These are phyloP conservation scores for Portevinia maculata DNA, from an alignment of 2,888 invertebrate genomes.

Conservation along the genomic window DNA sequence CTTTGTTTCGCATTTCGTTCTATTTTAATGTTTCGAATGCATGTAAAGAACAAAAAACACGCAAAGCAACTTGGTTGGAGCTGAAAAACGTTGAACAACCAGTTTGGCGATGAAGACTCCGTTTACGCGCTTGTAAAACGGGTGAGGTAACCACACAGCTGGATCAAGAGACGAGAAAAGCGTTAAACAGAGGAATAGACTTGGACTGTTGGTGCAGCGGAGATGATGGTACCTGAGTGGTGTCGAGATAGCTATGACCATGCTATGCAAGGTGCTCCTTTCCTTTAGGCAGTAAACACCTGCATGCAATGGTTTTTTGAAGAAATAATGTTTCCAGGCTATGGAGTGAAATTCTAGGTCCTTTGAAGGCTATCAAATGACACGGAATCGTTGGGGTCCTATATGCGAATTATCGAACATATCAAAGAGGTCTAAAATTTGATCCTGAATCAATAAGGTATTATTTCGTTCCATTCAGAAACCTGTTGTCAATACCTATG, in stretches of 20 bases:
- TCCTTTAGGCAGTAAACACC: constrained; percentile 64
- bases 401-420: constrained; percentile 50
- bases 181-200: constrained; percentile 17
- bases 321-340: constrained; percentile 42
- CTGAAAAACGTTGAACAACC: constrained; percentile 64
- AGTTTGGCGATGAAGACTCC: constrained; percentile 50
- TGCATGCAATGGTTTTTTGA: constrained; percentile 61
- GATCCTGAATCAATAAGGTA: constrained; percentile 37
- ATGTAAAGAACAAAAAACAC: constrained; percentile 57
- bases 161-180: constrained; percentile 13
- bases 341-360: constrained; percentile 63
- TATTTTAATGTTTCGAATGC: constrained; percentile 71
- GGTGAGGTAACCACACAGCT: constrained; percentile 64
- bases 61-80: constrained; percentile 47
- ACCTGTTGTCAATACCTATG: constrained; percentile 39
- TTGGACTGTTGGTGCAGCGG: constrained; percentile 11
- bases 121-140: constrained; percentile 63
- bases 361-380: constrained; percentile 71
- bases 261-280: constrained; percentile 67
- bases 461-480: constrained; percentile 17
- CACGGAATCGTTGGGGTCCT: constrained; percentile 46
- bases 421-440: constrained; percentile 38
- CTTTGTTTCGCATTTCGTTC: constrained; percentile 71
- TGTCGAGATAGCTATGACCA: constrained; percentile 55
- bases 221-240: constrained; percentile 30